Base-by-base conservation (phyloP, 2,888 invertebrate species). In the Coelopa pilipes region DNA sequence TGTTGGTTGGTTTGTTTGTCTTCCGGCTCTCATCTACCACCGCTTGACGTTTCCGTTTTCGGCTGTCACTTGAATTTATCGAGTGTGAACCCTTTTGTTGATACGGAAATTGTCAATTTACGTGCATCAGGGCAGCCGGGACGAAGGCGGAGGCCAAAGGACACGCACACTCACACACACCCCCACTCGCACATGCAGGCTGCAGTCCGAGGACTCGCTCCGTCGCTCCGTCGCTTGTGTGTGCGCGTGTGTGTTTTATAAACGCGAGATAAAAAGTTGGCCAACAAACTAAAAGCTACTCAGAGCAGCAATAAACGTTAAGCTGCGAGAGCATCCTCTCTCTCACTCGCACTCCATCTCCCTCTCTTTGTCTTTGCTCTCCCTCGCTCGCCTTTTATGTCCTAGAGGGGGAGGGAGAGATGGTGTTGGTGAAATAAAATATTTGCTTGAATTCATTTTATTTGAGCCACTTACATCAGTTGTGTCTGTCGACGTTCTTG, bases 61-160 rank as follows among this genome's bases (percentile, higher is more conserved):
- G 24, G 34, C 24, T 62, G 60, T 62, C 24, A 62, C 24, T 62
- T 24, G 34, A 62, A 62, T 62, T 62, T 19, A 62, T 62, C 60
- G 60, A 62, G 34, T 62, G 19, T 62, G 19, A 62, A 62, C 60
- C 60, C 60, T 62, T 24, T 62, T 62, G 60, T 62, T 24, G 60
- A 62, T 62, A 62, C 60, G 60, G 60, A 62, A 62, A 62, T 62
- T 62, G 60, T 24, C 60, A 62, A 62, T 62, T 62, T 62, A 62
- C 60, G 21, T 62, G 60, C 60, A 19, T 24, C 34, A 34, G 19
- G 19, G 60, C 21, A 12, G 59, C 4, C 2, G 13, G n/a, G 13
- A 15, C 13, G 15, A 12, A 62, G 34, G 1, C 15, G 4, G 24
- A 21, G 15, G 15, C 7, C 12, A 21, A 21, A 62, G 24, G 24